phyloP scores from a whole-genome alignment of 2,888 invertebrate genomes.

The Nomada fucata region DNA sequence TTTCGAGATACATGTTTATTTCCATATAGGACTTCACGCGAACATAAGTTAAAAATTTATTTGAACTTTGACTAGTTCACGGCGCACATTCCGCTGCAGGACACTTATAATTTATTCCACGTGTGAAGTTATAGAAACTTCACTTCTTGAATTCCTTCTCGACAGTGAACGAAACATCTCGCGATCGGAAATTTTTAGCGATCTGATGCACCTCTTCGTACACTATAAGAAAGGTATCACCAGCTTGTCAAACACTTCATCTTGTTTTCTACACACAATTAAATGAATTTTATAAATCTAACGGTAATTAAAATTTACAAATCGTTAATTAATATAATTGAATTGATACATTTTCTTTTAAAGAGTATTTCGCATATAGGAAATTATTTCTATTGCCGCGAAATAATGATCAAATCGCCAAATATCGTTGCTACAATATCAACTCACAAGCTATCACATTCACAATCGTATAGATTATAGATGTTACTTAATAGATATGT shows the following conservation, averaged over 20 bases:
- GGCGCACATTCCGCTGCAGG: slow-evolving; percentile 7
- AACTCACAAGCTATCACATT: neutral
- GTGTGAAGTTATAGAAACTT: neutral
- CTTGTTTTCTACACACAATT: no score
- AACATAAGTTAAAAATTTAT: slow-evolving; percentile 30
- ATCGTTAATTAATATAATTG: neutral
- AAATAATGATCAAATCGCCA: no score
- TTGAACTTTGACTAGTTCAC: slow-evolving; percentile 61
- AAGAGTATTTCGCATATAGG: no score
- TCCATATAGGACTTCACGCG: neutral
- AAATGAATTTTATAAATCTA: no score
- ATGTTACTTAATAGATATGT: neutral
- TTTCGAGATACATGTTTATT: neutral
- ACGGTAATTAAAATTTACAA: slow-evolving; percentile 6
- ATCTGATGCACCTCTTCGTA: no score
- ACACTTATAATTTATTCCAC: slow-evolving; percentile 15
- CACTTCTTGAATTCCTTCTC: neutral
- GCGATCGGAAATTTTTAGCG: neutral
- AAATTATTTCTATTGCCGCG: neutral
- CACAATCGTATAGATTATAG: neutral
- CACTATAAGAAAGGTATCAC: no score
- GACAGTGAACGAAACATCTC: neutral
- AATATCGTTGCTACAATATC: neutral
- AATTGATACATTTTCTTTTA: no score
- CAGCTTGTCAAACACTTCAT: no score